phyloP scores from a whole-genome alignment of 2,113 vertebrate species.

The Spermophilus dauricus region DNA sequence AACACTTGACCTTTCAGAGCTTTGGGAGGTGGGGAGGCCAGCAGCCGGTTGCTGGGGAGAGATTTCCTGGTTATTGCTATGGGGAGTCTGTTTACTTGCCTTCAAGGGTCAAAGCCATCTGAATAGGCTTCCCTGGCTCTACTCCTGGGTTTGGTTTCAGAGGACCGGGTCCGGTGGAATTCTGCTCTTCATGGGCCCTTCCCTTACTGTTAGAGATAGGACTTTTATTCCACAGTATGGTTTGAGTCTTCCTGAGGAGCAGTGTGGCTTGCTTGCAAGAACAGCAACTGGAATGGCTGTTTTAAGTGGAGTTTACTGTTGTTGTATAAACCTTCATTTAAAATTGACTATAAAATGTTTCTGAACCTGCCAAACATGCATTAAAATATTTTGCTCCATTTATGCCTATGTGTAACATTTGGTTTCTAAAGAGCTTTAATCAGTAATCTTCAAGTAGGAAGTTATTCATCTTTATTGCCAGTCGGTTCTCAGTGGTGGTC shows the following conservation, averaged over 20 bases:
- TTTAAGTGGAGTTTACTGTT: conserved; percentile 85
- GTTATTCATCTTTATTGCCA: conserved; percentile 97
- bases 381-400: conserved; percentile 90
- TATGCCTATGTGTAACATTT: conserved; percentile 90
- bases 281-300: conserved; percentile 79
- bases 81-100: conserved; percentile 82
- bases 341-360: conserved; percentile 88
- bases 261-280: conserved; percentile 70
- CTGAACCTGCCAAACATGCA: conserved; percentile 87
- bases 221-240: conserved; percentile 28
- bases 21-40: conserved; percentile 64
- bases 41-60: conserved; percentile 46
- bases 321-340: conserved; percentile 88
- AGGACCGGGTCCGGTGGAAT: conserved; percentile 53
- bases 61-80: conserved; percentile 67
- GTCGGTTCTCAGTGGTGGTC: conserved; percentile 95
- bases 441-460: conserved; percentile 94
- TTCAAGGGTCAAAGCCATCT: conserved; percentile 80
- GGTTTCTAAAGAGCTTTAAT: conserved; percentile 91
- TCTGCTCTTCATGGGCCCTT: background rate
- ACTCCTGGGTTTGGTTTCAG: conserved; percentile 76
- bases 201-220: conserved; percentile 35
- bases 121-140: conserved; percentile 60
- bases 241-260: conserved; percentile 12
- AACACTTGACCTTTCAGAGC: conserved; percentile 78